Base-by-base conservation (phyloP, 2,797 vertebrate genomes). In the Hydrocynus forskahlii region DNA sequence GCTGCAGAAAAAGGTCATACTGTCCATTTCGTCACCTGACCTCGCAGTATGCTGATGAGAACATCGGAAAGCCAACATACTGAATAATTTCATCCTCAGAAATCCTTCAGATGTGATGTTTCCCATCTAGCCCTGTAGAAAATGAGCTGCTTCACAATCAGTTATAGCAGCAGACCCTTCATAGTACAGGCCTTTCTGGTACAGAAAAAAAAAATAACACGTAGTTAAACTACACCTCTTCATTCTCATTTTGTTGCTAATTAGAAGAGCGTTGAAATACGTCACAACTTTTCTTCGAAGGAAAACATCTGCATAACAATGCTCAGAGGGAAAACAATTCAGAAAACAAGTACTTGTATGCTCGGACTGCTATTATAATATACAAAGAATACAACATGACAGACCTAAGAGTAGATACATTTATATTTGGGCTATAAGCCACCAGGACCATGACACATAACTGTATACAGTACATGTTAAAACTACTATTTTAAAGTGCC, bases 401-500 rank as follows among this genome's bases (percentile, higher is more conserved):
- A 54, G 29, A 80, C n/a, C 0, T 25, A 8, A 10, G 54, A 43
- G 10, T 19, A 77, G 23, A 72, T 48, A 64, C 50, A 54, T 35
- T 38, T 35, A 5, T 17, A 52, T 70, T 25, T 70, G 45, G 48
- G 69, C 69, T 35, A 23, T 14, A 72, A 72, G 4, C 12, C 43
- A 23, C 13, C 14, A n/a, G 48, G 21, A 69, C 40, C 16, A 8
- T 52, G 48, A 52, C 48, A 52, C 48, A 54, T 3, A 19, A 72
- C 29, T 72, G 68, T 35, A 55, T 17, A 59, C 35, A n/a, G 54
- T 38, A 40, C 43, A 35, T n/a, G 40, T 9, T 54, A 35, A 57
- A 71, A 54, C 45, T 13, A 16, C 68, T 25, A 69, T 50, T 19
- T 72, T 72, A 72, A 72, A 72, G 70, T 72, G 70, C 70, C 50